Evolutionary conservation across 2,113 vertebrate species (phyloP).

Genomic region (Dasypus novemcinctus): DNA sequence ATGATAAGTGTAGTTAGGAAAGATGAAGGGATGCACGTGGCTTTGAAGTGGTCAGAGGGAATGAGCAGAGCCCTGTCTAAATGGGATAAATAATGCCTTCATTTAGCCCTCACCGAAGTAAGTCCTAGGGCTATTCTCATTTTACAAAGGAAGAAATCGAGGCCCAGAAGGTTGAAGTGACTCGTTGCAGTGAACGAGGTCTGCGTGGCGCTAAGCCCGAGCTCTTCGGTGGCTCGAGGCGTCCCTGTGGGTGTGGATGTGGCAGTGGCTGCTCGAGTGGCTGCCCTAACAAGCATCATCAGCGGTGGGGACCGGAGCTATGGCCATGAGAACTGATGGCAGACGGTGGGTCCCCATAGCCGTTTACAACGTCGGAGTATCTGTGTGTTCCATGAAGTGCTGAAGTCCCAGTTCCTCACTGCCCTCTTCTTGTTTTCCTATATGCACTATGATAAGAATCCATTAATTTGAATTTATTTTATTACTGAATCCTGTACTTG

Average conservation of each 20-base stretch:
- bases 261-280: not conserved
- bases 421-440: not conserved
- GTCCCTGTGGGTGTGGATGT: not conserved
- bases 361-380: not conserved
- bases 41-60: not conserved
- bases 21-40: not conserved
- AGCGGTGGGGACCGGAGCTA: not conserved
- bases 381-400: not conserved
- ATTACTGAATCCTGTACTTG: not conserved
- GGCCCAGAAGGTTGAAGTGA: not conserved
- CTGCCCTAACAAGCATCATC: not conserved
- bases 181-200: not conserved
- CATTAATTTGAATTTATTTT: conserved; percentile 19
- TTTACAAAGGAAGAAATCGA: not conserved
- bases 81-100: not conserved
- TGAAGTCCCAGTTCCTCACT: not conserved
- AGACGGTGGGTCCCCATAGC: not conserved
- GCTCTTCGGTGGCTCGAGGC: not conserved
- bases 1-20: not conserved
- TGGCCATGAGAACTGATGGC: not conserved
- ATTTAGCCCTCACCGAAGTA: not conserved
- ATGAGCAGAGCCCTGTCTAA: not conserved
- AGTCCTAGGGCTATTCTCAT: not conserved
- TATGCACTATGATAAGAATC: not conserved
- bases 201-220: not conserved